Evolutionary conservation across 2,113 vertebrate species (phyloP).

Genomic region (Fulmarus glacialis): DNA sequence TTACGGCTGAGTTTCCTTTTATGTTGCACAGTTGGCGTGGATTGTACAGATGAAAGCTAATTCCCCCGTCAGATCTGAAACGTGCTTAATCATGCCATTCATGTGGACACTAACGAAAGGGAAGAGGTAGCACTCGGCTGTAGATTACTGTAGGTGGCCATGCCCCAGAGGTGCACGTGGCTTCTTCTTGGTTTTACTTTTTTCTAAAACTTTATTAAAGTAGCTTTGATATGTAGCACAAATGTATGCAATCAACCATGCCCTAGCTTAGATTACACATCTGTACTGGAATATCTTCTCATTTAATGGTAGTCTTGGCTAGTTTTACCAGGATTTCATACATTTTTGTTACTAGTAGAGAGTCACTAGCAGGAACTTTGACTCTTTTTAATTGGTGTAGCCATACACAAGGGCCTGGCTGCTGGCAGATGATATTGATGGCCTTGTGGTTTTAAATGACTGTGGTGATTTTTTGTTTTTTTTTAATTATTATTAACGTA

Average conservation of each 20-base stretch:
- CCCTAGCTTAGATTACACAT: not conserved
- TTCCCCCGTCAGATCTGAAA: not conserved
- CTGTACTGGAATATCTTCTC: not conserved
- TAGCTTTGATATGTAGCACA: slow-evolving; percentile 7
- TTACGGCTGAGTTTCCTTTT: fast-evolving
- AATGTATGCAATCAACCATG: not conserved
- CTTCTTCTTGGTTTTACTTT: not conserved
- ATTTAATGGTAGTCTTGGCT: not conserved
- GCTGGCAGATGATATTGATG: slow-evolving; percentile 44
- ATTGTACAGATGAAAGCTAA: fast-evolving
- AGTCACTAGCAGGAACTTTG: slow-evolving; percentile 39
- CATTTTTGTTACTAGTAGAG: not conserved
- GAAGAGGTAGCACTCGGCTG: not conserved
- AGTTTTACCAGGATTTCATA: not conserved
- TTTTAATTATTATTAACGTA: not conserved
- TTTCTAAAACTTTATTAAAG: not conserved
- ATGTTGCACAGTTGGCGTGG: fast-evolving
- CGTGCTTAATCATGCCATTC: fast-evolving
- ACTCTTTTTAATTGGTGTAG: not conserved
- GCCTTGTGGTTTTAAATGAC: slow-evolving; percentile 11
- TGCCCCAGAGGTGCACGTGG: not conserved
- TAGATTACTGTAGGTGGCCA: not conserved
- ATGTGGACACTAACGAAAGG: not conserved
- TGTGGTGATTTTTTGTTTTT: not conserved
- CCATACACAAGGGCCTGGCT: slow-evolving; percentile 28